A percentile compares a stretch with the other conserved stretches of the same genome.
Evolutionary conservation across 1,140 invertebrate species (phyloP).

Genomic region (Globodera rostochiensis): DNA sequence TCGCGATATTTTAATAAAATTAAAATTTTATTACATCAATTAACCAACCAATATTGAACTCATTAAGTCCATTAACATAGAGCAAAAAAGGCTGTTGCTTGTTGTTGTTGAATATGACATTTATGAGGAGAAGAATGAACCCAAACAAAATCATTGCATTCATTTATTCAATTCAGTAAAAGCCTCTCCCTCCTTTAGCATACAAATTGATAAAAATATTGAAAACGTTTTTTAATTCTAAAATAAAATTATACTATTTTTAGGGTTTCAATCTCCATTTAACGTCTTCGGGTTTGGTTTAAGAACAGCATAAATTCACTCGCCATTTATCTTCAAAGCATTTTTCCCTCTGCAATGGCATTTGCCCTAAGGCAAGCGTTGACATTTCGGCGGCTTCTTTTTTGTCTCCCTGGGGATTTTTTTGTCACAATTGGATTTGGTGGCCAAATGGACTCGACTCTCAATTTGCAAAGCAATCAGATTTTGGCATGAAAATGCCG

Average conservation of each 20-base stretch:
- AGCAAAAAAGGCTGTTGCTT: not conserved
- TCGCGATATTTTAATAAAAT: not conserved
- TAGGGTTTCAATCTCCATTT: not conserved
- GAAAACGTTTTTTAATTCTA: too few species aligned
- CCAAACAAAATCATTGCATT: too few species aligned
- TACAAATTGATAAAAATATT: too few species aligned
- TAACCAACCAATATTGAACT: slow-evolving; percentile 18
- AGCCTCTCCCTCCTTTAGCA: too few species aligned
- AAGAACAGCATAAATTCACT: too few species aligned
- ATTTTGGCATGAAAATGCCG: not conserved
- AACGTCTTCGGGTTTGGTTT: not conserved
- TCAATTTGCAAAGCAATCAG: not conserved
- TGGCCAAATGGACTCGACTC: not conserved
- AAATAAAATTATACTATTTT: too few species aligned
- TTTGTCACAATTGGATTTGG: not conserved
- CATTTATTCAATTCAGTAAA: too few species aligned
- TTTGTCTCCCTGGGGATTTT: not conserved
- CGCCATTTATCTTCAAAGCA: not conserved
- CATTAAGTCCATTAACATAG: not conserved
- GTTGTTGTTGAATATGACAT: not conserved
- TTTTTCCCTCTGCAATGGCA: not conserved
- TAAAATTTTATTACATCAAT: not conserved
- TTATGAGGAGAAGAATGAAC: too few species aligned
- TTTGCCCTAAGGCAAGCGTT: not conserved
- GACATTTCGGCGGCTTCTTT: not conserved